Evolutionary conservation across 64 coral and sea anemone species (phyloP).

Genomic region (Pocillopora damicornis): DNA sequence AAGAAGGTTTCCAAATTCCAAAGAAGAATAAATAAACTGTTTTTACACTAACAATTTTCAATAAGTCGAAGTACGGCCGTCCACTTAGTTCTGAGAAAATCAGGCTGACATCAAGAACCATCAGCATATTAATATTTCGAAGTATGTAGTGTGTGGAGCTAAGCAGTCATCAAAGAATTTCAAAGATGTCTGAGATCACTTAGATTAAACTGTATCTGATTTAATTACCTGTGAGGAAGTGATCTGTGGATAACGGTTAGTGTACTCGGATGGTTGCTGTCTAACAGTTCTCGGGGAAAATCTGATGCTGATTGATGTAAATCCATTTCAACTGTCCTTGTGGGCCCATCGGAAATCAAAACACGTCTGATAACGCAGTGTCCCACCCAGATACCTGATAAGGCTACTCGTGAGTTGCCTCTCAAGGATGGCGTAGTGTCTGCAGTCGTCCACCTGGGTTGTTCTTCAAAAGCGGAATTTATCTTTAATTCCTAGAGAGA

Average conservation of each 20-base stretch:
- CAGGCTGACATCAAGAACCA: too few species aligned
- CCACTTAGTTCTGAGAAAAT: too few species aligned
- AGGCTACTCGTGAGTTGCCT: neutral
- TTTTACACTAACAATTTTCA: too few species aligned
- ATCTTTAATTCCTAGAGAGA: too few species aligned
- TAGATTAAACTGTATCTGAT: neutral
- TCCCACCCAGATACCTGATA: neutral
- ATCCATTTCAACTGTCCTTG: neutral
- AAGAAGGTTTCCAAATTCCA: too few species aligned
- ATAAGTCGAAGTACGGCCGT: too few species aligned
- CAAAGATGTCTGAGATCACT: neutral
- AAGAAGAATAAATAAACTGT: too few species aligned
- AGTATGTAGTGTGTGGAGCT: too few species aligned
- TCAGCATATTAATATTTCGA: too few species aligned
- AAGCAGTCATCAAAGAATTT: too few species aligned
- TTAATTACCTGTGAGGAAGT: conserved; percentile 4
- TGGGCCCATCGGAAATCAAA: too few species aligned
- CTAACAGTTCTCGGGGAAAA: neutral
- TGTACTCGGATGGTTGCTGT: neutral
- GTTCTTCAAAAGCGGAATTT: neutral
- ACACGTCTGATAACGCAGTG: neutral
- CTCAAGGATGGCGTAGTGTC: too few species aligned
- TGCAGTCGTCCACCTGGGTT: neutral
- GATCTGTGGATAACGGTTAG: conserved; percentile 13
- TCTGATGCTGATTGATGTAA: conserved; percentile 7